Evolutionary conservation across 1,140 invertebrate species (phyloP), one percentile per base, ranked within the genome.

Genomic region (Halictus rubicundus): DNA sequence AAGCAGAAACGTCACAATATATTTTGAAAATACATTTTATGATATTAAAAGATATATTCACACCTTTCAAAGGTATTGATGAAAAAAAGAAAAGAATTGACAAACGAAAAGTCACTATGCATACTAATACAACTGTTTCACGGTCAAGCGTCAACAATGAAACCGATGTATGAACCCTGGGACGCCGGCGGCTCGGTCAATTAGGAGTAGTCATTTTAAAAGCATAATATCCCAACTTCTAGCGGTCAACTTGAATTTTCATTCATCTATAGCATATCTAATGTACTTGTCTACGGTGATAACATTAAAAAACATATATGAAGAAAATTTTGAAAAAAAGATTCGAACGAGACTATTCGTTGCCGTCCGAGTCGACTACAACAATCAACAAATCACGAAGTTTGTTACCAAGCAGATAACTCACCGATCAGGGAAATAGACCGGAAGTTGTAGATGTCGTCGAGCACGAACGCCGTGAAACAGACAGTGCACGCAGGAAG

Each of bases 371-470:
- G 39, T 9, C 7, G 42, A 19, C 16, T 19, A 39, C 5, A 25
- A 78, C 10, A 37, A 32, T 14, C 32, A 37, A 25, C 23, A 64
- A 72, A 72, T 32, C 39, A 3, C 10, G 27, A 63, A 23, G 37
- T 25, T 64, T 72, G 68, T 72, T 78, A 21, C 60, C 21, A 78
- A 57, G 49, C 63, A 72, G 23, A 57, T 57, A 23, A 57, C 68
- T 78, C n/a, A 72, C 69, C 25, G 14, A 25, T n/a, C 12, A 19
- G n/a, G 54, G 25, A 23, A 14, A 39, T 4, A 12, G 39, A 71
- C 42, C 23, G 37, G 27, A 71, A 68, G 39, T 19, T 57, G 19
- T 21, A 32, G 46, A 6, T 69, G n/a, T n/a, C 54, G 60, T 25
- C 7, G 49, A 23, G 21, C 6, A 42, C n/a, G n/a, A 65, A 64